Evolutionary conservation across 2,113 vertebrate species (phyloP).

Genomic region (Anser cygnoides): DNA sequence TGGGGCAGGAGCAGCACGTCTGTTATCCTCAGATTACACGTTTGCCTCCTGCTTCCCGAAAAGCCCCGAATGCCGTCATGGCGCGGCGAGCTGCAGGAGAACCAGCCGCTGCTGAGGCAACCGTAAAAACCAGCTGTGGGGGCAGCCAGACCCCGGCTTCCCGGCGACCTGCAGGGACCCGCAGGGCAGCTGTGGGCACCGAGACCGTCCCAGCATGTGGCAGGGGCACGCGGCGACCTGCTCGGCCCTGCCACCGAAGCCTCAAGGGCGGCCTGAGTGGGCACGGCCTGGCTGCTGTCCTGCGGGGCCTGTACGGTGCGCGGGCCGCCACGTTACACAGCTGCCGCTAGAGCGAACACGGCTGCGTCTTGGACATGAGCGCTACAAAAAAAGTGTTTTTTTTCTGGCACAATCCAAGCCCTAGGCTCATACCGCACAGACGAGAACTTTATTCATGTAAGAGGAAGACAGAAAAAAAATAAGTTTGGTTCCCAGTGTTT

Average conservation of each 20-base stretch:
- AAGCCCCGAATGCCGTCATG: accelerated
- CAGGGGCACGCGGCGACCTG: too few species aligned
- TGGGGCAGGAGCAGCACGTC: neutral
- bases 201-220: neutral
- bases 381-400: neutral
- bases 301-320: accelerated
- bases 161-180: neutral
- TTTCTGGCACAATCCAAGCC: neutral
- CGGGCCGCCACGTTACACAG: accelerated
- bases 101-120: neutral
- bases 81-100: neutral
- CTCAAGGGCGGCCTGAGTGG: too few species aligned
- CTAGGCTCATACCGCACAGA: neutral
- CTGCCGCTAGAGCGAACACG: neutral
- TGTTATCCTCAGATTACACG: neutral
- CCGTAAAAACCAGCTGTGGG: too few species aligned
- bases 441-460: neutral
- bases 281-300: neutral
- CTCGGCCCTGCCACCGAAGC: too few species aligned
- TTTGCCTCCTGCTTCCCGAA: neutral
- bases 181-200: neutral
- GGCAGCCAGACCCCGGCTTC: too few species aligned
- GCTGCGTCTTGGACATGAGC: neutral
- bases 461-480: neutral
- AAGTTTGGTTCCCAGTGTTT: neutral